Conservation (phyloP, 2,888 invertebrate genomes). For the Drosophila neonasuta region DNA sequence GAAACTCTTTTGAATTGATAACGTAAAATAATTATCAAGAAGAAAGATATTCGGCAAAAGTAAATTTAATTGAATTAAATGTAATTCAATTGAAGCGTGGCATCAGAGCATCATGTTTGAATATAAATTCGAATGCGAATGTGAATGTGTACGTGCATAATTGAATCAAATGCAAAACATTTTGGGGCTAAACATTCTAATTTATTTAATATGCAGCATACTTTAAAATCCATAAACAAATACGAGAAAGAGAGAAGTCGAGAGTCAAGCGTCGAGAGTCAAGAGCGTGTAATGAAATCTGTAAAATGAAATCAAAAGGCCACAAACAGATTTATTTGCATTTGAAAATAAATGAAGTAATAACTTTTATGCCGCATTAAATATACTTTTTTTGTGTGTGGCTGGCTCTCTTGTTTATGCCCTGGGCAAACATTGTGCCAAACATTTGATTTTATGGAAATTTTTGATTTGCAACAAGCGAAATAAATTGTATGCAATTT, state of each 20-base stretch:
- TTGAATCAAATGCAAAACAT: slow-evolving; percentile 18
- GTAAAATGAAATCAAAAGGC: slow-evolving; percentile 41
- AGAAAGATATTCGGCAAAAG: neutral
- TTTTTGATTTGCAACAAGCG: slow-evolving; percentile 74
- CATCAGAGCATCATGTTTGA: neutral
- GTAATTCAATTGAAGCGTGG: slow-evolving; percentile 9
- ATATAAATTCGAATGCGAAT: neutral
- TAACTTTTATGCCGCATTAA: slow-evolving; percentile 73
- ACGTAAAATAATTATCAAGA: slow-evolving; percentile 13
- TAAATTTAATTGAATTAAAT: slow-evolving; percentile 13
- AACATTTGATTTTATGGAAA: slow-evolving; percentile 71
- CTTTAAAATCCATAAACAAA: slow-evolving; percentile 40
- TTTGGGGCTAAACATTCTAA: slow-evolving; percentile 39
- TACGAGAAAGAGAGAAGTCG: neutral
- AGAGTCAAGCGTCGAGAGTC: neutral
- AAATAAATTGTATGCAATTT: slow-evolving; percentile 74
- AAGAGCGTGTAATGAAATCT: slow-evolving; percentile 18
- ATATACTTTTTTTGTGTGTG: slow-evolving; percentile 34
- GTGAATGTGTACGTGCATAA: slow-evolving; percentile 4
- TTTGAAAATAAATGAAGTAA: slow-evolving; percentile 73
- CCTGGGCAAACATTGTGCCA: slow-evolving; percentile 64
- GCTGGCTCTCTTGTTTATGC: slow-evolving; percentile 46
- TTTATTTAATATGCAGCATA: slow-evolving; percentile 43
- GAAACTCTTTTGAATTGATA: slow-evolving; percentile 7
- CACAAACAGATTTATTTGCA: slow-evolving; percentile 68